Percentiles rank a stretch among this genome's conserved stretches.
These are phyloP conservation scores for Aptenodytes forsteri DNA, from an alignment of 2,113 vertebrate species.

Conservation along the genomic window DNA sequence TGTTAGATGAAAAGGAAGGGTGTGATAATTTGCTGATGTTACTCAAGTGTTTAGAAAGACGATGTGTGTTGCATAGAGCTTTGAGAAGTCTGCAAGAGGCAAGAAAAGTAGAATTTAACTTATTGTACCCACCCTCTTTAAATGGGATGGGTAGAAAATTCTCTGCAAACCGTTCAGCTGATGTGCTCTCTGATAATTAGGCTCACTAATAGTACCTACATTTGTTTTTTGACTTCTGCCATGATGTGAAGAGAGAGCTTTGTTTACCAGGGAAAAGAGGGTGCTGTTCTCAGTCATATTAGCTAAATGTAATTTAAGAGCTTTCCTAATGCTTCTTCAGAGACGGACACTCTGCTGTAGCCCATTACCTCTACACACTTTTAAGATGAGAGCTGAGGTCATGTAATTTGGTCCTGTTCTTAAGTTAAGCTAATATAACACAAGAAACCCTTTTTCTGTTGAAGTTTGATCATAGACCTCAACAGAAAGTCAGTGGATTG, in stretches of 20 bases:
- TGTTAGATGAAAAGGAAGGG: background rate
- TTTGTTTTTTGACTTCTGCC: background rate
- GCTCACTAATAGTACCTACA: background rate
- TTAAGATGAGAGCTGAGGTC: background rate
- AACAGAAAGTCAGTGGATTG: background rate
- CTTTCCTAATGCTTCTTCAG: background rate
- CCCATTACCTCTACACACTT: background rate
- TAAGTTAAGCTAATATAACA: background rate
- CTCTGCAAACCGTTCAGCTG: background rate
- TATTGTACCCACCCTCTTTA: background rate
- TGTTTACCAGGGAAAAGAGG: background rate
- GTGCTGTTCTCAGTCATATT: background rate
- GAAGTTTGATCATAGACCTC: background rate
- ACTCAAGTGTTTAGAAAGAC: background rate
- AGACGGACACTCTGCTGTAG: background rate
- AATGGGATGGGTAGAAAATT: background rate
- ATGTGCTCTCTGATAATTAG: background rate
- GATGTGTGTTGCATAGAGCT: background rate
- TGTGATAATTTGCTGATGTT: conserved; percentile 8
- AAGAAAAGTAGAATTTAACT: background rate
- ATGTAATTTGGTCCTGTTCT: background rate
- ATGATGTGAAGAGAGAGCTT: background rate
- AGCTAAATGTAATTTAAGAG: background rate
- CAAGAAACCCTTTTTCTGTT: background rate
- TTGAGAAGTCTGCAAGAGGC: background rate